Conservation (phyloP, 1,140 invertebrate genomes). For the Tetragonula clypearis region DNA sequence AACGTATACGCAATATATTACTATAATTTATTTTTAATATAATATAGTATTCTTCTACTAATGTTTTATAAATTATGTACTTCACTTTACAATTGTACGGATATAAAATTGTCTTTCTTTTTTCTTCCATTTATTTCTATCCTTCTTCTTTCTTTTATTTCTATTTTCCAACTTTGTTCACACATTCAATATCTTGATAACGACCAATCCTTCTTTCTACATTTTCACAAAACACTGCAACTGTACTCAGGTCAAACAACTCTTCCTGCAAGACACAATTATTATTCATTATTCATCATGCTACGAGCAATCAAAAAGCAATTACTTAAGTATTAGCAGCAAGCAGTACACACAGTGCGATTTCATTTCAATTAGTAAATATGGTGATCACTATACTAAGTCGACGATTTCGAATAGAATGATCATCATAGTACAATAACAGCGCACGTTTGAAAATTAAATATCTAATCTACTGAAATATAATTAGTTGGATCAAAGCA, state of each 20-base stretch:
- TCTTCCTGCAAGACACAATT: constrained; percentile 20
- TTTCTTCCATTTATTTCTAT: background rate
- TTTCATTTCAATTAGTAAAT: background rate
- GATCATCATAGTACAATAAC: background rate
- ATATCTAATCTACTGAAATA: background rate
- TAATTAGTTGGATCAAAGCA: background rate
- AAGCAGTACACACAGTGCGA: background rate
- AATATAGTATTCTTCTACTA: no score
- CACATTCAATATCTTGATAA: background rate
- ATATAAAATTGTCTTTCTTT: background rate
- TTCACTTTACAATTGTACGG: background rate
- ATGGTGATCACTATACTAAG: background rate
- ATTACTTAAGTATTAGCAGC: background rate
- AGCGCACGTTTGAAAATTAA: background rate
- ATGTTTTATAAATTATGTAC: no score
- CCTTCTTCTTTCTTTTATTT: background rate
- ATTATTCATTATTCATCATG: constrained; percentile 28
- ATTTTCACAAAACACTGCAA: background rate
- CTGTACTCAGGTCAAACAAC: background rate
- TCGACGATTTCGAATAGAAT: background rate
- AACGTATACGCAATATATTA: no score
- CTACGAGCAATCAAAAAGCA: constrained; percentile 24
- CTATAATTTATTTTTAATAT: no score
- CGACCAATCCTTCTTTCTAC: background rate
- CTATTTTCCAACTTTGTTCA: background rate